Evolutionary conservation across 2,888 invertebrate species (phyloP).

Genomic region (Bugula neritina): DNA sequence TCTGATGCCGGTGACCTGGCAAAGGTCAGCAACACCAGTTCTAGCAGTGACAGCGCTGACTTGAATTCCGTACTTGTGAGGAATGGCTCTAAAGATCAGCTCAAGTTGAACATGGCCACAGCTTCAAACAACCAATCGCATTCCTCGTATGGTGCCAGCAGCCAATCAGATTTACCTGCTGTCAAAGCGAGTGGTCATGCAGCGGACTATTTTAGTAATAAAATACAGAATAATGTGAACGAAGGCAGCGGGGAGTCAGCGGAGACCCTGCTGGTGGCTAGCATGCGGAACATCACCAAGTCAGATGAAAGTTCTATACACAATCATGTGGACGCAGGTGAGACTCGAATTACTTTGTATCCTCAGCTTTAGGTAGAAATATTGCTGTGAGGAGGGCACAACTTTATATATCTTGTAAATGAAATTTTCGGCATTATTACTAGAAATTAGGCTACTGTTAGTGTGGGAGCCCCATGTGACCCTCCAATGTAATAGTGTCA

Average conservation of each 20-base stretch:
- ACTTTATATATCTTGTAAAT: too few relatives aligned
- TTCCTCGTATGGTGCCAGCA: too few relatives aligned
- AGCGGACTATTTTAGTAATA: background rate
- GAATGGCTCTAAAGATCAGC: background rate
- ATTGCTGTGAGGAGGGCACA: too few relatives aligned
- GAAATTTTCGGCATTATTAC: too few relatives aligned
- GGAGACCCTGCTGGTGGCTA: background rate
- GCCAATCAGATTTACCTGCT: too few relatives aligned
- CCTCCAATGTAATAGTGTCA: too few relatives aligned
- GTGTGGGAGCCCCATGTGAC: too few relatives aligned
- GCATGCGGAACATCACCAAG: slow-evolving; percentile 9
- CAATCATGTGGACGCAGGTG: background rate
- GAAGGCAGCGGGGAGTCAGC: background rate
- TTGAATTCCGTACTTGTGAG: background rate
- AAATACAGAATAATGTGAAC: slow-evolving; percentile 17
- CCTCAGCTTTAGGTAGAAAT: too few relatives aligned
- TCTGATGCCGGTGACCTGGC: background rate
- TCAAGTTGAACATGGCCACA: background rate
- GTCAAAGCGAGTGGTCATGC: background rate
- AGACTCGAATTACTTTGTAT: too few relatives aligned
- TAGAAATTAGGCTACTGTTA: too few relatives aligned
- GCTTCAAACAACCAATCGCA: background rate
- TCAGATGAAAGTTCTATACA: slow-evolving; percentile 20
- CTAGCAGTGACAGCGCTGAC: background rate
- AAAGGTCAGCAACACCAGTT: background rate